Base-by-base conservation (phyloP, 2,113 vertebrate species). In the Todiramphus chloris region DNA sequence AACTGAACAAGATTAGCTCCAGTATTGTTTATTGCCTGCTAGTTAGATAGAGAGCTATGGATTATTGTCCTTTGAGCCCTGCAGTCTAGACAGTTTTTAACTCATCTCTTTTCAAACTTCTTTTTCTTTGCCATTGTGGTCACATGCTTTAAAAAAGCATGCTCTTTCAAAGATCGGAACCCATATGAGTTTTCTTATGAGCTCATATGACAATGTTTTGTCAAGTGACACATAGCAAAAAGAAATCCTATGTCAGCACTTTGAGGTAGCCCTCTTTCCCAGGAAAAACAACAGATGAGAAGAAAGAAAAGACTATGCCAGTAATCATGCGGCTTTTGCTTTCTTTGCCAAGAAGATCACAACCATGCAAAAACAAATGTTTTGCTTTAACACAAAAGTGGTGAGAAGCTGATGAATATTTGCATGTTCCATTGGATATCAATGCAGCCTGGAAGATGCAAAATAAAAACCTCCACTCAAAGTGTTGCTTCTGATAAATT, bases 321-420 rank as follows among this genome's bases (percentile, higher is more conserved):
- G 60, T 51, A 56, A 83, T 79, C 48, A n/a, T 17, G 46, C 30
- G 63, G 25, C 23, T 60, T 33, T 70, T 51, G 66, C 25, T 88
- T 94, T 92, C 63, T 88, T 76, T 95, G 82, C 83, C 62, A 87
- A 80, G 48, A 93, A 70, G 59, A 77, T 95, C 83, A 84, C 30
- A 89, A 63, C 69, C 50, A 55, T 90, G 80, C 18, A 92, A 94
- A 90, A 93, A 18, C 30, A 91, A 89, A 82, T 66, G 37, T 87
- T 70, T 93, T 92, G 27, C 83, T 89, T n/a, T 84, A 84, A 89
- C 28, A 87, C 31, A 79, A 84, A 87, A 76, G 53, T 66, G 66
- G 85, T 73, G 55, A 31, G 83, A 92, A 91, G 53, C 70, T 94
- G 69, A 33, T 81, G 59, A 81, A 90, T 59, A 85, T 95, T 88